These are phyloP conservation scores for Thereva unica DNA, from an alignment of 2,888 invertebrate species.

Conservation along the genomic window DNA sequence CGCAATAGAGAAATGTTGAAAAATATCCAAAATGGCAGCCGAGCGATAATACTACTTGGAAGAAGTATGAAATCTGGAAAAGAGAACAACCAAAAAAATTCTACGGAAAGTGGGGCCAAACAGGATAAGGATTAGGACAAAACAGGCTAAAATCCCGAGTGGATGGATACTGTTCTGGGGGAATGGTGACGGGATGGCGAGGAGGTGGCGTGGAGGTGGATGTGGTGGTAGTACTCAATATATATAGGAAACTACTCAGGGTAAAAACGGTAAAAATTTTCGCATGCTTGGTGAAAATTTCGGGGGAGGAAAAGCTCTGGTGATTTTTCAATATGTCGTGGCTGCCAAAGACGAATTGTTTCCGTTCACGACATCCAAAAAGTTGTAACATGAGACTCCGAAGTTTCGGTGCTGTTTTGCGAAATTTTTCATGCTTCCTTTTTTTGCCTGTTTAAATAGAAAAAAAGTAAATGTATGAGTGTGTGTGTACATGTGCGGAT, in stretches of 20 bases:
- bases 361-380: conserved; percentile 39
- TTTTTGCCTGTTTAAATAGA: background rate
- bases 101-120: background rate
- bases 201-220: background rate
- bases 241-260: conserved; percentile 4
- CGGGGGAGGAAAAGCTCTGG: conserved; percentile 25
- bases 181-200: too few relatives aligned
- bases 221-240: conserved; percentile 3
- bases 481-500: too few relatives aligned
- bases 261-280: conserved; percentile 32
- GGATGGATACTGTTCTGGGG: too few relatives aligned
- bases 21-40: conserved; percentile 36
- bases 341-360: conserved; percentile 39
- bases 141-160: background rate
- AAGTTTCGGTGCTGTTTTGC: conserved; percentile 12
- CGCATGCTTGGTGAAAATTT: conserved; percentile 38
- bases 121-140: conserved; percentile 20
- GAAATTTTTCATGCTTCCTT: background rate
- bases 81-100: conserved; percentile 13
- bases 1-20: conserved; percentile 32
- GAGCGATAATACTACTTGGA: conserved; percentile 33
- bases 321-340: conserved; percentile 39
- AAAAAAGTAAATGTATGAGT: background rate
- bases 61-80: conserved; percentile 29
- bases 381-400: conserved; percentile 20